Percentiles rank a stretch among this genome's conserved stretches.
phyloP scores from a whole-genome alignment of 2,797 vertebrate genomes.

The Propithecus perrieri region DNA sequence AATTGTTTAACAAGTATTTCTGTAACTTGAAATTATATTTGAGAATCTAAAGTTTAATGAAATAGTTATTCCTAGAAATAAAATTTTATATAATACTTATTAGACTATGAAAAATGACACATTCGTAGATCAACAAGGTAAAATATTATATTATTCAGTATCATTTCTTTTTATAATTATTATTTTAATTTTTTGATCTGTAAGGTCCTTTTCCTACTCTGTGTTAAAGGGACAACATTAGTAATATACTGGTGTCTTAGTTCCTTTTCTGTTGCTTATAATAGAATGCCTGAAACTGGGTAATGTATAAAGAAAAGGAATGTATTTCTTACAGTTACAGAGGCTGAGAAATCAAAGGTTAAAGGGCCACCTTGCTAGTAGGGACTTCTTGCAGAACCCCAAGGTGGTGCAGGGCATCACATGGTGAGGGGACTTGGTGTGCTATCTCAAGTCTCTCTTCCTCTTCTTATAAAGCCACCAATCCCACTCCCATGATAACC shows the following conservation, averaged over 20 bases:
- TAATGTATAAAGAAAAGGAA: neutral
- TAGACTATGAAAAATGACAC: neutral
- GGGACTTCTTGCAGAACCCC: neutral
- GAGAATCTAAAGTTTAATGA: neutral
- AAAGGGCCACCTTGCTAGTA: neutral
- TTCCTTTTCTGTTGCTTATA: neutral
- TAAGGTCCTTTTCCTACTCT: neutral
- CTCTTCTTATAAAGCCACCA: neutral
- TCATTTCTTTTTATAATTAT: neutral
- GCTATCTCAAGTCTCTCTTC: neutral
- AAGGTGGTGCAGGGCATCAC: neutral
- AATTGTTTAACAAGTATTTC: neutral
- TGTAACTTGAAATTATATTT: neutral
- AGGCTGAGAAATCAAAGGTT: neutral
- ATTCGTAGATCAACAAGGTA: neutral
- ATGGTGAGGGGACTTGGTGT: neutral
- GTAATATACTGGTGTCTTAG: neutral
- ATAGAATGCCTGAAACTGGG: neutral
- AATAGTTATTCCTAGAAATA: neutral
- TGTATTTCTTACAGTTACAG: neutral
- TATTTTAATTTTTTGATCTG: neutral
- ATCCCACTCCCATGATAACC: neutral
- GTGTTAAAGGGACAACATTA: neutral
- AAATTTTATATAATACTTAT: neutral
- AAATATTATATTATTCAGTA: neutral